phyloP scores from a whole-genome alignment of 2,113 vertebrate species.

The Lates calcarifer region DNA sequence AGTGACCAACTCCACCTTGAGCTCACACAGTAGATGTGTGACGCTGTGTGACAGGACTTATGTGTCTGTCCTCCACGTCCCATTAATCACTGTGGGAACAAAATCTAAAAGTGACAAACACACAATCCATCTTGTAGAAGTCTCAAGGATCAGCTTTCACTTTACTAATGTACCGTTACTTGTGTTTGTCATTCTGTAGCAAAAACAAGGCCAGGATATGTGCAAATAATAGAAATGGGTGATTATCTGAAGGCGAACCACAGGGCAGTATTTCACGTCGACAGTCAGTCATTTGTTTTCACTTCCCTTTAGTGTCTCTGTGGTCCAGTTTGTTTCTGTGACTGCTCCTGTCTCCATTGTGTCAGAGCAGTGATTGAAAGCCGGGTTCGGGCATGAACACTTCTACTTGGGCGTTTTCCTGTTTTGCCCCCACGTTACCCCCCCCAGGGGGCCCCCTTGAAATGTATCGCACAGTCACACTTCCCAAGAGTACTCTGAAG shows the following conservation, averaged over 20 bases:
- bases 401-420: conserved; percentile 69
- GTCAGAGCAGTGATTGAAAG: conserved; percentile 69
- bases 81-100: conserved; percentile 61
- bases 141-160: conserved; percentile 64
- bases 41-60: conserved; percentile 36
- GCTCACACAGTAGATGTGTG: conserved; percentile 20
- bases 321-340: conserved; percentile 57
- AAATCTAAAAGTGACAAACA: conserved; percentile 49
- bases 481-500: conserved; percentile 43
- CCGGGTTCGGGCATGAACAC: conserved; percentile 38
- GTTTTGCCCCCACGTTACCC: conserved; percentile 50
- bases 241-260: conserved; percentile 62
- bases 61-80: conserved; percentile 18
- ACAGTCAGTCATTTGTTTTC: conserved; percentile 68
- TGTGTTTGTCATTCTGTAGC: conserved; percentile 66
- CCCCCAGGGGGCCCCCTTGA: conserved; percentile 18
- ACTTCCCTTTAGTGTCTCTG: conserved; percentile 75
- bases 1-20: conserved; percentile 31
- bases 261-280: conserved; percentile 61
- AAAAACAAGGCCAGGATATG: conserved; percentile 79
- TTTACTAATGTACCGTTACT: conserved; percentile 56
- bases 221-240: conserved; percentile 76
- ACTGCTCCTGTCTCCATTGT: conserved; percentile 73
- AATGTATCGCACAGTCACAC: conserved; percentile 32
- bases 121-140: conserved; percentile 50